Conservation (phyloP, 2,888 invertebrate genomes). For the Microchrysa polita region DNA sequence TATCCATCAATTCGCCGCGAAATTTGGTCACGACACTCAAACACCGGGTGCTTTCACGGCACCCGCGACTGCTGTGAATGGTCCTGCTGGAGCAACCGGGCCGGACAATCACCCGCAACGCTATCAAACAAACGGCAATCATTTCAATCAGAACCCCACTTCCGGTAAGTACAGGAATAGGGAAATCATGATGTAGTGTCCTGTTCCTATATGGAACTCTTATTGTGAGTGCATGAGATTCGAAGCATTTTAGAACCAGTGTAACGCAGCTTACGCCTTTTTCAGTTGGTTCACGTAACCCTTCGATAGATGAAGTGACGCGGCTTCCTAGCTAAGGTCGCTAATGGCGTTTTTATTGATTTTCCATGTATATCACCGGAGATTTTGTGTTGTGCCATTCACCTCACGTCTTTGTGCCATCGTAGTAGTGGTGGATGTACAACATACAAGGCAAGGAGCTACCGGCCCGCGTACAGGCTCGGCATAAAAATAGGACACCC, state of each 20-base stretch:
- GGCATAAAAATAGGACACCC: conserved; percentile 32
- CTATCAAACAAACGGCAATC: conserved; percentile 64
- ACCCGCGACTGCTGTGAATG: conserved; percentile 59
- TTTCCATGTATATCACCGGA: conserved; percentile 51
- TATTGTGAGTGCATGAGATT: too few species aligned
- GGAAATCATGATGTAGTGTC: too few species aligned
- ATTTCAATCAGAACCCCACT: conserved; percentile 64
- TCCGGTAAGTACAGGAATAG: conserved; percentile 60
- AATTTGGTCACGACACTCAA: conserved; percentile 63
- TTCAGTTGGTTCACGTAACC: neutral
- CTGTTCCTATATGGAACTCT: too few species aligned
- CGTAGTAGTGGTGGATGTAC: conserved; percentile 14
- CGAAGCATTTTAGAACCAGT: too few species aligned
- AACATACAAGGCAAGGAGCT: neutral
- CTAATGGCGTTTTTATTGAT: conserved; percentile 57
- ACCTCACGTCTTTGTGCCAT: conserved; percentile 39
- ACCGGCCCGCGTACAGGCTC: conserved; percentile 6
- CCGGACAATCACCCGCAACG: conserved; percentile 64
- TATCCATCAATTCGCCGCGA: conserved; percentile 65
- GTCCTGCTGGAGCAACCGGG: conserved; percentile 53
- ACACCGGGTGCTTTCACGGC: conserved; percentile 63
- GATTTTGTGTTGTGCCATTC: conserved; percentile 47
- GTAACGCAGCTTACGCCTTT: too few species aligned
- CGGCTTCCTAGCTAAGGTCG: conserved; percentile 41
- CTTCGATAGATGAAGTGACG: conserved; percentile 6